Evolutionary conservation across 1,140 invertebrate species (phyloP), one percentile per base, ranked within the genome.

Genomic region (Eufriesea mexicana): DNA sequence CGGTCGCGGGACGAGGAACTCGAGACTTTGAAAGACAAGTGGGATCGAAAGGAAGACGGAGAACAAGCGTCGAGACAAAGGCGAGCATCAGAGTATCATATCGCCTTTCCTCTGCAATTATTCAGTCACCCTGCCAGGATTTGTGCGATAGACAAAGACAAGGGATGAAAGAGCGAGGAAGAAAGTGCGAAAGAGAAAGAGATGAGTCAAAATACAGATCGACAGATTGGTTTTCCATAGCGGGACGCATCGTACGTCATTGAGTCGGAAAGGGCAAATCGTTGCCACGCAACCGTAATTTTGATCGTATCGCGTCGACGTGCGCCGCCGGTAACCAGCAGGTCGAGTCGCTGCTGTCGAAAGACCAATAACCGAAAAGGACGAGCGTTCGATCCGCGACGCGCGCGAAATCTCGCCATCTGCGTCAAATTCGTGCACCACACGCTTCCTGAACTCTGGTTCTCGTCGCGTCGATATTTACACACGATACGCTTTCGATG

Each of bases 281-380:
- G 84, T 87, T 75, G 86, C 79, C 70, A n/a, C 12, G 79, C 64
- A 67, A 71, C 54, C 47, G 80, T 68, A 71, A 62, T 59, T 86
- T 86, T 61, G 59, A 87, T 68, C 74, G 57, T 59, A 45, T 47
- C n/a, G n/a, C n/a, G n/a, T n/a, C n/a, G n/a, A n/a, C n/a, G n/a
- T n/a, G n/a, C n/a, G n/a, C n/a, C n/a, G n/a, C n/a, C n/a, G n/a
- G n/a, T n/a, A n/a, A n/a, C n/a, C 64, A n/a, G 12, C 42, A n/a
- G 23, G 2, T 8, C 55, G 5, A 57, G 55, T n/a, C n/a, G n/a
- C 12, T 23, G 55, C 55, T 54, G 18, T 20, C 45, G 62, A n/a
- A 59, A 79, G 54, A 79, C 62, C 45, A 42, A 71, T 42, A 42
- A 61, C n/a, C 45, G 57, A 62, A 12, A 73, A 18, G 23, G 20